Base-by-base conservation (phyloP, 2,888 invertebrate species). In the Yponomeuta evonymella region DNA sequence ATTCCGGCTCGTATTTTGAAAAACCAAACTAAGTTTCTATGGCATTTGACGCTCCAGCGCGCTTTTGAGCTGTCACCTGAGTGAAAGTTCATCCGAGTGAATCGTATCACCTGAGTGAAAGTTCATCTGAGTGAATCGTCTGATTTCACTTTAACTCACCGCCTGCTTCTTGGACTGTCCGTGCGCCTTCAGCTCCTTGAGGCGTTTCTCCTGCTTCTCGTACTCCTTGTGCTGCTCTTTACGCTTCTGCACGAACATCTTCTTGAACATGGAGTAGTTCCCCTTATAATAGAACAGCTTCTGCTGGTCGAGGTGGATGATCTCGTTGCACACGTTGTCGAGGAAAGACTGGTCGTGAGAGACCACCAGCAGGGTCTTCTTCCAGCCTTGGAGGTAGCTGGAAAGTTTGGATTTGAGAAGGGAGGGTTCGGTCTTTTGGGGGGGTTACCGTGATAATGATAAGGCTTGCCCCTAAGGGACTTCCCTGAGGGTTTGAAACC, bases 271-370 rank as follows among this genome's bases (percentile, higher is more conserved):
- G 6, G 97, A 97, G 84, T 98, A 98, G 87, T 99, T 99, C 74
- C 99, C 99, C 89, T 98, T 97, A 87, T 99, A 99, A 85, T 99
- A 99, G 83, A 95, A 96, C 70, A 99, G 89, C 84, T 99, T 99
- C 80, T 97, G 97, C 77, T 95, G 96, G 85, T 99, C 99, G 76
- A 99, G 93, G 84, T 99, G 99, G 74, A 99, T 97, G 75, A 99
- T 97, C 92, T 99, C 99, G 72, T 99, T 99, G 87, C 99, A 99
- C 4, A 99, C 99, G 82, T 99, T 99, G 86, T 99, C 99, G 79
- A 99, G 95, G 93, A 99, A 99, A 76, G 98, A 98, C 92, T 99
- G 99, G 94, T 99, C 99, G 95, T 99, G 99, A 79, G 99, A 99
- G 12, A 99, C 99, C 72, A 99, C 97, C 48, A 99, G 90, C 3